phyloP scores from a whole-genome alignment of 2,113 vertebrate genomes.

The Austrofundulus limnaeus region DNA sequence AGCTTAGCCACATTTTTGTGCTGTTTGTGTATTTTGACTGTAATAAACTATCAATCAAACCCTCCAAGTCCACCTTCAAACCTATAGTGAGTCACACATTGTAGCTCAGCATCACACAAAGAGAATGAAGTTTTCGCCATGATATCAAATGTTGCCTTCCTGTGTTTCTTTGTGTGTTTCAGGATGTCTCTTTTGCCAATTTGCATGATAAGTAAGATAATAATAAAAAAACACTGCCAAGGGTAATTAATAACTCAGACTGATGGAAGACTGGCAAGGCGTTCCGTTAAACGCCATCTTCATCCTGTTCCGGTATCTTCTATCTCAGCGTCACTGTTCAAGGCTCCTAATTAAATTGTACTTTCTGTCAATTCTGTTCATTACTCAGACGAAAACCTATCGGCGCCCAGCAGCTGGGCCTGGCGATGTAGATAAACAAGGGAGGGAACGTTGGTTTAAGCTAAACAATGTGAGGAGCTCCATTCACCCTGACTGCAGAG shows the following conservation, averaged over 20 bases:
- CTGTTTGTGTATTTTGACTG: background rate
- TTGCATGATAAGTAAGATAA: constrained; percentile 50
- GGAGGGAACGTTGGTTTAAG: constrained; percentile 51
- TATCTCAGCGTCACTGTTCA: constrained; percentile 46
- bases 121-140: constrained; percentile 11
- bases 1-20: constrained; percentile 15
- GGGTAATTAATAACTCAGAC: constrained; percentile 75
- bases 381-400: constrained; percentile 73
- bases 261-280: constrained; percentile 59
- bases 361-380: constrained; percentile 69
- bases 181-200: constrained; percentile 41
- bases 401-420: constrained; percentile 56
- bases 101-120: constrained; percentile 7
- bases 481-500: constrained; percentile 13
- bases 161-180: background rate
- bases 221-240: constrained; percentile 18
- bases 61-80: constrained; percentile 17
- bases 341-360: constrained; percentile 71
- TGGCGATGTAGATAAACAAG: constrained; percentile 52
- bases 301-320: constrained; percentile 56
- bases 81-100: constrained; percentile 2
- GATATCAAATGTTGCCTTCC: constrained; percentile 18
- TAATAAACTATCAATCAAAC: constrained; percentile 24
- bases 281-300: constrained; percentile 64
- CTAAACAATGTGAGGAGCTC: constrained; percentile 27